Conservation (phyloP, 2,113 vertebrate genomes). For the Peucedramus taeniatus region DNA sequence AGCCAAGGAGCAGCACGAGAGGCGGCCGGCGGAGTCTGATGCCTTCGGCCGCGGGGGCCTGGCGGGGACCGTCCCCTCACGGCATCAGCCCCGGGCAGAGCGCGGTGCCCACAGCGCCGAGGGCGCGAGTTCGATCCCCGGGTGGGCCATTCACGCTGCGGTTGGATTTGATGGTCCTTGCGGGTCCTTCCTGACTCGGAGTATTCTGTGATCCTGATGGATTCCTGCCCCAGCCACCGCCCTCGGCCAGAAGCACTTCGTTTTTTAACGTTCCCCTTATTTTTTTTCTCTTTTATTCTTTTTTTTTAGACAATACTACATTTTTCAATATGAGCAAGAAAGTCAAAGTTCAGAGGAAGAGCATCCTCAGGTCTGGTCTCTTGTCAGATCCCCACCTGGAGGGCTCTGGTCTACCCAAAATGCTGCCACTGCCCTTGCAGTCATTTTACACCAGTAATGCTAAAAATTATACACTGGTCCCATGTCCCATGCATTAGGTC, state of each 20-base stretch:
- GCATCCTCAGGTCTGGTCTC: accelerated
- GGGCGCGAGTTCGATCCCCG: accelerated
- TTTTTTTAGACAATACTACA: neutral
- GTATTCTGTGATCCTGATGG: too few species aligned
- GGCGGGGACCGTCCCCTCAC: neutral
- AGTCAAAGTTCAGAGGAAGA: too few species aligned
- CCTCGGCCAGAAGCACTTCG: accelerated
- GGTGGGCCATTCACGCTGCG: accelerated
- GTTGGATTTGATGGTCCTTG: accelerated
- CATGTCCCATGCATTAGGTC: accelerated
- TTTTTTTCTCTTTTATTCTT: accelerated
- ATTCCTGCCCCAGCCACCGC: neutral
- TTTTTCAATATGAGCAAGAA: neutral
- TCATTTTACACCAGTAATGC: neutral
- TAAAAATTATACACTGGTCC: accelerated
- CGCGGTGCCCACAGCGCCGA: accelerated
- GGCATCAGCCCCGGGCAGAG: neutral
- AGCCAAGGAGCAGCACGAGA: accelerated
- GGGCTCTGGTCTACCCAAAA: too few species aligned
- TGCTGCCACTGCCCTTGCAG: accelerated
- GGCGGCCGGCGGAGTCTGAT: accelerated
- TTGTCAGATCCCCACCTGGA: accelerated
- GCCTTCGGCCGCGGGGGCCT: neutral
- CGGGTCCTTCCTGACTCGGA: neutral
- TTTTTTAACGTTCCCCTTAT: accelerated